Percentiles rank a stretch among this genome's conserved stretches.
Evolutionary conservation across 2,888 invertebrate species (phyloP).

Genomic region (Rhopalosiphum nymphaeae): DNA sequence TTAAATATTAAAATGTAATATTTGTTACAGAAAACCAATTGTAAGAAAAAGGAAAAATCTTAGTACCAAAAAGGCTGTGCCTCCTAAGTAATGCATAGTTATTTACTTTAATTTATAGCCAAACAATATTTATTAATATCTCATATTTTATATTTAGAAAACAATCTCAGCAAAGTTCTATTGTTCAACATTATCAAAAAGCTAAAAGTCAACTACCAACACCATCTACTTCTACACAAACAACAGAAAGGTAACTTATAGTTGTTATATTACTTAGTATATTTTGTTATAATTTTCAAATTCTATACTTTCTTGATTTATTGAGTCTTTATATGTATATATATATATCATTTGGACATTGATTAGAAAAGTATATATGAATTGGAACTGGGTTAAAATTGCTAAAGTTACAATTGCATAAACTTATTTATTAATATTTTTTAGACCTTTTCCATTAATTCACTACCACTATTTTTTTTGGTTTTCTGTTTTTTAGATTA

Average conservation of each 20-base stretch:
- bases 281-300: not conserved
- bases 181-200: not conserved
- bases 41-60: not conserved
- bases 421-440: not conserved
- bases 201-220: not conserved
- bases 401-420: not conserved
- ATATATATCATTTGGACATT: not conserved
- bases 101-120: not conserved
- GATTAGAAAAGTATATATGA: not conserved
- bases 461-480: too few species aligned
- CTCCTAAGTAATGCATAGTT: constrained; percentile 23
- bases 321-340: too few species aligned
- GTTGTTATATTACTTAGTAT: not conserved
- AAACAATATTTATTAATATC: not conserved
- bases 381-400: not conserved
- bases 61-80: not conserved
- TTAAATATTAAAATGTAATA: constrained; percentile 6
- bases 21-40: not conserved
- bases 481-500: too few species aligned
- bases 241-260: not conserved
- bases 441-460: too few species aligned
- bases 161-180: not conserved
- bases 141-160: not conserved
- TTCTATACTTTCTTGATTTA: not conserved
- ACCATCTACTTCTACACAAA: not conserved